A percentile compares a stretch with the other conserved stretches of the same genome.
These are phyloP conservation scores for Trilocha varians DNA, from an alignment of 2,888 invertebrate genomes.

Conservation along the genomic window DNA sequence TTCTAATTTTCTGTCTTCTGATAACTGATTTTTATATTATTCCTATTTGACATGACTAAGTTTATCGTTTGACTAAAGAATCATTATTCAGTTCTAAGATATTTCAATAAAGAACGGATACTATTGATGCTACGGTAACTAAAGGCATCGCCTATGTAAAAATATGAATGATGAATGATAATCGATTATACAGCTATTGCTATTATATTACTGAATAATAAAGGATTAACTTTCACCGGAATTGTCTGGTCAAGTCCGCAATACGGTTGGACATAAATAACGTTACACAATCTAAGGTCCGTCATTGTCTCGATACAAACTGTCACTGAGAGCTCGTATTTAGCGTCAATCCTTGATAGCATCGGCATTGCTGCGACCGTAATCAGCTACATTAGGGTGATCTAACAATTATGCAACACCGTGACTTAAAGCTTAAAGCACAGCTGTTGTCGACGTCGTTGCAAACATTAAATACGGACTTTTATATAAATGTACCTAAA, in stretches of 20 bases:
- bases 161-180: no score
- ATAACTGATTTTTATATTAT: no score
- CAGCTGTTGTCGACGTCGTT: slow-evolving; percentile 14
- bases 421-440: slow-evolving; percentile 22
- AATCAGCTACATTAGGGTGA: slow-evolving; percentile 53
- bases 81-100: no score
- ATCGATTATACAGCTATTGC: no score
- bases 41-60: no score
- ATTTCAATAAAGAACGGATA: no score
- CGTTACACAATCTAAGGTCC: slow-evolving; percentile 53
- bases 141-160: no score
- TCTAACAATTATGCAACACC: slow-evolving; percentile 49
- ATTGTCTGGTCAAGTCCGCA: slow-evolving; percentile 37
- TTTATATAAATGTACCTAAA: no score
- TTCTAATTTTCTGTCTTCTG: no score
- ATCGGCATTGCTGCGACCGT: slow-evolving; percentile 56
- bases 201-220: background rate
- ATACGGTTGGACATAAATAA: slow-evolving; percentile 49
- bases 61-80: no score
- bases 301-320: slow-evolving; percentile 67
- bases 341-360: slow-evolving; percentile 69
- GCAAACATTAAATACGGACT: background rate
- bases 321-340: slow-evolving; percentile 66
- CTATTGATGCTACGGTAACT: no score
- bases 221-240: slow-evolving; percentile 32